phyloP scores from a whole-genome alignment of 2,797 vertebrate species.

The Manis crassicaudata region DNA sequence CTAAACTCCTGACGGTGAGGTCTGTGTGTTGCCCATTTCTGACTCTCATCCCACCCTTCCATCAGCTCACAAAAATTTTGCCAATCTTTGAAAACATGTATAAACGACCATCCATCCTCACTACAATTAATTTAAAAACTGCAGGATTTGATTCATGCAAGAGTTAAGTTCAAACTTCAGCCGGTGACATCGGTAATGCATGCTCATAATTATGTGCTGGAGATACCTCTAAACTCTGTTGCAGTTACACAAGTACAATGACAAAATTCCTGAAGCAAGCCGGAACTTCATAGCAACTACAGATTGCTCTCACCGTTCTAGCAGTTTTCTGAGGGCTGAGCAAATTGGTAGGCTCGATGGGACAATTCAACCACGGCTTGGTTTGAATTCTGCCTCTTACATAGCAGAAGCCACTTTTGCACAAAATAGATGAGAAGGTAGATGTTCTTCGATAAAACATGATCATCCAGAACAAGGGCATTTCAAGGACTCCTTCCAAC shows the following conservation, averaged over 20 bases:
- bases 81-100: background rate
- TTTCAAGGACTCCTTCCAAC: background rate
- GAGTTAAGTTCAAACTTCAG: background rate
- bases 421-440: background rate
- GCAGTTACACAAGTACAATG: background rate
- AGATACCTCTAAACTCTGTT: background rate
- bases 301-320: rapidly evolving
- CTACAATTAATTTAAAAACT: background rate
- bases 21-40: background rate
- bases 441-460: background rate
- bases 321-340: background rate
- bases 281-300: rapidly evolving
- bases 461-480: background rate
- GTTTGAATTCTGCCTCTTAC: background rate
- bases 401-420: background rate
- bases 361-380: background rate
- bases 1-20: background rate
- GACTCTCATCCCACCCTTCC: background rate
- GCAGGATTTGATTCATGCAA: background rate
- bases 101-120: background rate
- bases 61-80: background rate
- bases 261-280: background rate
- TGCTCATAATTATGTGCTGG: rapidly evolving
- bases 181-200: background rate
- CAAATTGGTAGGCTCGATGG: background rate